These are phyloP conservation scores for Cacoxenus indagator DNA, from an alignment of 2,888 invertebrate species.

Conservation along the genomic window DNA sequence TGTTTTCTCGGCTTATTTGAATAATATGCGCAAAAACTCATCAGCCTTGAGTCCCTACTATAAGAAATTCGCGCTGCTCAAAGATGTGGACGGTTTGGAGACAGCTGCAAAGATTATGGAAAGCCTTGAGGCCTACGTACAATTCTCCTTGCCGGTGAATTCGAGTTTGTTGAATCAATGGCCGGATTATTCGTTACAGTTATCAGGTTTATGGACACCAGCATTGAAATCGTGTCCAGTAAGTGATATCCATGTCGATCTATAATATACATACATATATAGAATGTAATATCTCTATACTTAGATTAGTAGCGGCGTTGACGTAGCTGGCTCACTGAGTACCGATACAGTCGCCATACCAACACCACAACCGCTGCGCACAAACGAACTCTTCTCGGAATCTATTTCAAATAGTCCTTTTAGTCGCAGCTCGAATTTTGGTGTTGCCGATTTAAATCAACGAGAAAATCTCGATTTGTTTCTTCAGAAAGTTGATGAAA, in stretches of 20 bases:
- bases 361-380: constrained; percentile 64
- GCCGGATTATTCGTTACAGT: constrained; percentile 85
- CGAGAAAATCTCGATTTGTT: constrained; percentile 65
- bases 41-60: constrained; percentile 87
- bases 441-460: constrained; percentile 55
- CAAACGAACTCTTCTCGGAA: constrained; percentile 68
- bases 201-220: constrained; percentile 89
- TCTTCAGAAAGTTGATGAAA: constrained; percentile 70
- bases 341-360: constrained; percentile 71
- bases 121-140: constrained; percentile 81
- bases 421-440: constrained; percentile 63
- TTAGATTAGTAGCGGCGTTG: constrained; percentile 79
- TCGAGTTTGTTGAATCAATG: constrained; percentile 91
- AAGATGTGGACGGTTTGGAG: constrained; percentile 86
- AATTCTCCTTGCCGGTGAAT: constrained; percentile 84
- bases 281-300: too few species aligned
- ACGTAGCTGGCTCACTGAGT: constrained; percentile 79
- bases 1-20: constrained; percentile 87
- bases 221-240: constrained; percentile 83
- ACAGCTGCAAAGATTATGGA: constrained; percentile 82
- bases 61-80: constrained; percentile 83
- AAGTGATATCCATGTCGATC: background rate
- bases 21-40: constrained; percentile 83
- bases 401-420: constrained; percentile 70
- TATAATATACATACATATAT: background rate